A percentile compares a stretch with the other conserved stretches of the same genome.
Evolutionary conservation across 2,797 vertebrate genomes (phyloP).

Genomic region (Myiotriccus ornatus): DNA sequence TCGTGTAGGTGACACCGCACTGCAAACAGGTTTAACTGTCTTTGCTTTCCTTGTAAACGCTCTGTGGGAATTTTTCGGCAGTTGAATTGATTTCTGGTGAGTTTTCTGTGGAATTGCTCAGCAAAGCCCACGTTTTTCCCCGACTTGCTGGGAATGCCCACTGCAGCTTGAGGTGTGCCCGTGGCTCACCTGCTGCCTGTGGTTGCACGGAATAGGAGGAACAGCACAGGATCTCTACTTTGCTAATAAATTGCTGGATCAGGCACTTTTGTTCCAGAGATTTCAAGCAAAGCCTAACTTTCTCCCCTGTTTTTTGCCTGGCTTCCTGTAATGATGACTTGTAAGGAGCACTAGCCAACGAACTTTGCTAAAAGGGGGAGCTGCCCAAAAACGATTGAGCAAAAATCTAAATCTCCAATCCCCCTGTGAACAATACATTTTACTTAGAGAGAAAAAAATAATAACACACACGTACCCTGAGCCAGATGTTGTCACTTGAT

Average conservation of each 20-base stretch:
- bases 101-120: neutral
- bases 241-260: neutral
- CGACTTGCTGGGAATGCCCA: neutral
- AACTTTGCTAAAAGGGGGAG: constrained; percentile 2
- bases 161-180: neutral
- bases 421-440: constrained; percentile 56
- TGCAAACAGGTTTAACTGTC: neutral
- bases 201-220: neutral
- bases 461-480: neutral
- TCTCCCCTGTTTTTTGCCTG: neutral
- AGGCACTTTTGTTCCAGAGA: neutral
- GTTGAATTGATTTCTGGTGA: neutral
- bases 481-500: constrained; percentile 56
- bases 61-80: neutral
- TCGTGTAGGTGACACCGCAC: neutral
- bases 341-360: constrained; percentile 7
- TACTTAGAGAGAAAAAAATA: constrained; percentile 27
- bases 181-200: neutral
- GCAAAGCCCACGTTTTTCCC: neutral
- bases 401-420: constrained; percentile 33
- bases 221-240: neutral
- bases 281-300: neutral
- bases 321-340: constrained; percentile 41
- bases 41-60: neutral
- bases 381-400: constrained; percentile 53